A percentile compares a stretch with the other conserved stretches of the same genome.
These are phyloP conservation scores for Poecilobothrus nobilitatus DNA, from an alignment of 2,888 invertebrate genomes.

Conservation along the genomic window DNA sequence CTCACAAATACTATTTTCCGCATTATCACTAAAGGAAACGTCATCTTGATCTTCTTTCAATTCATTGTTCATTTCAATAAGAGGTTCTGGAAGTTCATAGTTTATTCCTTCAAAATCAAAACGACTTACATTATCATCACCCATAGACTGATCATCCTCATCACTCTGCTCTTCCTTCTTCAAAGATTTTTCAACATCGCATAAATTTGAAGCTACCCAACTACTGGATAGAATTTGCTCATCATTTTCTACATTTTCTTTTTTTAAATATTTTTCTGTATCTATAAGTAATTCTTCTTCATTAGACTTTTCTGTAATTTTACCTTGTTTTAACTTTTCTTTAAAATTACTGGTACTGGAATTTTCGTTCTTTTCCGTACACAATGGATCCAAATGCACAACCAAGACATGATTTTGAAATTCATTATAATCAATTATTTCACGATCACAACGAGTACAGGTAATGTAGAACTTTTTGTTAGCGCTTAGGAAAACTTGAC, in stretches of 20 bases:
- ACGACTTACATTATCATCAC: not conserved
- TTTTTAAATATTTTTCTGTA: not conserved
- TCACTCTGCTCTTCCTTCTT: not conserved
- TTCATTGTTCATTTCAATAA: not conserved
- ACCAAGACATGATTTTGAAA: not conserved
- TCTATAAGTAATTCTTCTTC: not conserved
- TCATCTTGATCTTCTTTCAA: not conserved
- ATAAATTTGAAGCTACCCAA: not conserved
- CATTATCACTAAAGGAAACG: not conserved
- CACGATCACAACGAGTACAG: not conserved
- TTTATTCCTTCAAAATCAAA: not conserved
- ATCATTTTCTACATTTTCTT: not conserved
- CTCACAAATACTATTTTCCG: not conserved
- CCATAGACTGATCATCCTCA: not conserved
- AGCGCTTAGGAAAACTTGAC: not conserved
- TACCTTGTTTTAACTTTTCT: not conserved
- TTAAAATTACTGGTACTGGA: not conserved
- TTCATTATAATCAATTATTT: conserved; percentile 3
- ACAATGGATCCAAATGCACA: not conserved
- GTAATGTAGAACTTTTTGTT: not conserved
- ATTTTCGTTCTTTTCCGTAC: not conserved
- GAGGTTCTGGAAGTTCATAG: not conserved
- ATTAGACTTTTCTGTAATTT: not conserved
- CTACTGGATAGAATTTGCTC: not conserved
- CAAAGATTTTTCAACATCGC: not conserved